Evolutionary conservation across 2,113 vertebrate species (phyloP).

Genomic region (Dicrurus megarhynchus): DNA sequence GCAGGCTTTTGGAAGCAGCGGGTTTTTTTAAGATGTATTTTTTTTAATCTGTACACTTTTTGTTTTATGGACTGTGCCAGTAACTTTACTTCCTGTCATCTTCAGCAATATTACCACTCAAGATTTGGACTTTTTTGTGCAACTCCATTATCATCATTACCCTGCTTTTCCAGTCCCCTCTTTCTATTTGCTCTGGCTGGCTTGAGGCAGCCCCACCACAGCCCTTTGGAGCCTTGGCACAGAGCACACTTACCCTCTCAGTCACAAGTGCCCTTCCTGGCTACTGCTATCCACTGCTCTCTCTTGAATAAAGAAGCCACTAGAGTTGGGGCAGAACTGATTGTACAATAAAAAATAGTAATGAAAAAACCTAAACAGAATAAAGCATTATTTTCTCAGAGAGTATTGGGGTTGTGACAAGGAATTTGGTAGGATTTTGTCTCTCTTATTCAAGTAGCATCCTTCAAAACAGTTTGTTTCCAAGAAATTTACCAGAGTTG

Average conservation of each 20-base stretch:
- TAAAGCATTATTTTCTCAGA: not conserved
- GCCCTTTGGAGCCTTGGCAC: not conserved
- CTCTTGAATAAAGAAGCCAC: not conserved
- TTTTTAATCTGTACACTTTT: not conserved
- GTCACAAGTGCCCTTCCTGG: not conserved
- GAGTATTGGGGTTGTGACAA: not conserved
- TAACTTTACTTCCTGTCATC: not conserved
- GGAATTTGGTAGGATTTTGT: not conserved
- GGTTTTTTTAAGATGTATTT: not conserved
- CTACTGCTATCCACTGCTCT: not conserved
- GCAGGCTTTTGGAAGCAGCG: not conserved
- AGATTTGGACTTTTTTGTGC: not conserved
- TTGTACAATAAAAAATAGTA: not conserved
- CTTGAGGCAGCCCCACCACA: fast-evolving
- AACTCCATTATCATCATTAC: not conserved
- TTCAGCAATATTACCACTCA: not conserved
- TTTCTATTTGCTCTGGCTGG: not conserved
- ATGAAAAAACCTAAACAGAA: not conserved
- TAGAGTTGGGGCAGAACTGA: not conserved
- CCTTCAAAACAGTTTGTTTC: not conserved
- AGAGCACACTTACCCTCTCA: not conserved
- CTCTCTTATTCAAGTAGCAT: not conserved
- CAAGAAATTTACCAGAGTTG: not conserved
- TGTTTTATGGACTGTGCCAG: not conserved
- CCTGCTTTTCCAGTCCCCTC: not conserved